Evolutionary conservation across 2,113 vertebrate genomes (phyloP), one percentile per base, ranked within the genome.

Genomic region (Siniperca chuatsi): DNA sequence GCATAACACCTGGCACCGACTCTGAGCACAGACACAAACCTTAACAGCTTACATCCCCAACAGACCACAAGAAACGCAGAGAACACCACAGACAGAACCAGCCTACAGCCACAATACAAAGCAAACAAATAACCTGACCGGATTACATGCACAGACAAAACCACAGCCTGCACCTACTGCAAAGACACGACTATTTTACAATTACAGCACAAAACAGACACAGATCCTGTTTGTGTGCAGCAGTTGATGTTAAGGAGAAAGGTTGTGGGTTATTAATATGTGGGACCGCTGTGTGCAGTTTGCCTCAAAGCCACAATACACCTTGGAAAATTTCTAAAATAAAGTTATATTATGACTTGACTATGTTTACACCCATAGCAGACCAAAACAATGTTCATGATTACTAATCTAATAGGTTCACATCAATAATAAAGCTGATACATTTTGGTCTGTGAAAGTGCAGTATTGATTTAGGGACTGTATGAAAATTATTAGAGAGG

Each of bases 1-100:
- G 62, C 70, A 68, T 20, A 87, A 79, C 93, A 94, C 93, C 92
- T 93, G 90, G 83, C 90, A 25, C 82, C 62, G 73, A 84, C 58
- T 62, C 81, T 60, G 61, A 68, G 81, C 77, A 73, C 75, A 62
- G 25, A 75, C 88, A 75, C 79, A 87, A 42, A 85, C 42, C 77
- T 40, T 20, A 74, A 54, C 80, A 65, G 71, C 77, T 85, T 21
- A 67, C 54, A 73, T 83, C 65, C 75, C 65, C 82, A 46, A 9
- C 42, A 71, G 40, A 50, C n/a, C 52, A 37, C 23, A 23, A 71
- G 86, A 62, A 50, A 20, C 33, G 33, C 42, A 25, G 4, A 55
- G 21, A 50, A 18, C 66, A 33, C 48, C 52, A 60, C 64, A 79
- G 42, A 74, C 65, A 62, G 25, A 81, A 70, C 40, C 82, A 50